Evolutionary conservation across 2,113 vertebrate genomes (phyloP), one percentile per base, ranked within the genome.

Genomic region (Apodemus sylvaticus): DNA sequence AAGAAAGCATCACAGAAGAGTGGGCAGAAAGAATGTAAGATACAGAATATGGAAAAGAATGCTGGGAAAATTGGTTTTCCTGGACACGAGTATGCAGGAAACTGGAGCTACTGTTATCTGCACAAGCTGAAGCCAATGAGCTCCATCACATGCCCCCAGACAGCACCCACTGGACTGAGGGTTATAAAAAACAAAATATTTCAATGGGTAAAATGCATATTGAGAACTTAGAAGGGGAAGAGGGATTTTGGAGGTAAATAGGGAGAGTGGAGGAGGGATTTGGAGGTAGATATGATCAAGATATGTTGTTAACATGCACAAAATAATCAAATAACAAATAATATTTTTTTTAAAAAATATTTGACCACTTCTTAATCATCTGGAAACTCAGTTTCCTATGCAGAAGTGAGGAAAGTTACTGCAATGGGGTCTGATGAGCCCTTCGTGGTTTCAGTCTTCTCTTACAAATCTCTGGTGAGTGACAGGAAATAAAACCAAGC

Each of bases 311-410:
- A 66, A 19, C 26, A 64, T 8, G 13, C 26, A 85, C 29, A 39
- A 31, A 82, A 62, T 85, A 31, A 31, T 85, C 7, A 64, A 85
- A 16, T 2, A 68, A 36, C 5, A 68, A 91, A 16, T 42, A 26
- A 29, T 83, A 29, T 42, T 39, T 11, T 60, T 39, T 24, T 58
- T 45, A 36, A 62, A 83, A 62, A 62, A 60, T 60, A 74, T 10
- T 62, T 91, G 51, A 81, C 4, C 70, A 79, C 17, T 85, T 87
- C 42, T 82, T 87, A 87, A 20, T 87, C 93, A 94, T 76, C 73
- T 78, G 19, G 2, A 62, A 93, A 94, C 76, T 24, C 29, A 73
- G 45, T 68, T 91, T 90, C 62, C 39, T 77, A 58, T 51, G 45
- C 82, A n/a, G 74, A 96, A 68, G n/a, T 77, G 71, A 77, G 94